Conservation (phyloP, 2,113 vertebrate genomes). For the Callorhinus ursinus region DNA sequence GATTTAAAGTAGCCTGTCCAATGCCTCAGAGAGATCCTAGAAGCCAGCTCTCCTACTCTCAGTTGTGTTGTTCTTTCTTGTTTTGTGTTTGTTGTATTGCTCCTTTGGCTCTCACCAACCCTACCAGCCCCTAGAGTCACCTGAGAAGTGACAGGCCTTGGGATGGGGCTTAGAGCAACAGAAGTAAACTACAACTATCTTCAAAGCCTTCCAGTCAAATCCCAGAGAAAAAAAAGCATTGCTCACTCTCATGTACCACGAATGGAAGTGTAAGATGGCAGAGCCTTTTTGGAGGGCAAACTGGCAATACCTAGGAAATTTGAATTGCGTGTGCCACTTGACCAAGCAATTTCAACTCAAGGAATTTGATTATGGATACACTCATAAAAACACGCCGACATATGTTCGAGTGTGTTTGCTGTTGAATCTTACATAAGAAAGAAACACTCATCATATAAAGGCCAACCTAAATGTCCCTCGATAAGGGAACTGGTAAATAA, state of each 20-base stretch:
- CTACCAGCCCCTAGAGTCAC: neutral
- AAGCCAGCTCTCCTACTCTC: neutral
- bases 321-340: neutral
- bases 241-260: neutral
- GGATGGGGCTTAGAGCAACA: neutral
- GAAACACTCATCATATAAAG: neutral
- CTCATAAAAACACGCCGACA: neutral
- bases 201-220: neutral
- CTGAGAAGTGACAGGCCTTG: neutral
- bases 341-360: slow-evolving; percentile 21
- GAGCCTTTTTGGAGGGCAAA: neutral
- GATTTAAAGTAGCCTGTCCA: neutral
- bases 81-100: neutral
- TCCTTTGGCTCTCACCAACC: neutral
- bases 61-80: neutral
- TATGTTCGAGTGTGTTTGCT: neutral
- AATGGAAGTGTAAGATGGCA: neutral
- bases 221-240: neutral
- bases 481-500: slow-evolving; percentile 28
- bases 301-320: neutral
- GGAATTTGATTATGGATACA: neutral
- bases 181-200: slow-evolving; percentile 40
- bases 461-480: neutral
- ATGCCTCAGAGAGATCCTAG: neutral
- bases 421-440: neutral